Base-by-base conservation (phyloP, 2,113 vertebrate species). In the Rhagologus leucostigma region DNA sequence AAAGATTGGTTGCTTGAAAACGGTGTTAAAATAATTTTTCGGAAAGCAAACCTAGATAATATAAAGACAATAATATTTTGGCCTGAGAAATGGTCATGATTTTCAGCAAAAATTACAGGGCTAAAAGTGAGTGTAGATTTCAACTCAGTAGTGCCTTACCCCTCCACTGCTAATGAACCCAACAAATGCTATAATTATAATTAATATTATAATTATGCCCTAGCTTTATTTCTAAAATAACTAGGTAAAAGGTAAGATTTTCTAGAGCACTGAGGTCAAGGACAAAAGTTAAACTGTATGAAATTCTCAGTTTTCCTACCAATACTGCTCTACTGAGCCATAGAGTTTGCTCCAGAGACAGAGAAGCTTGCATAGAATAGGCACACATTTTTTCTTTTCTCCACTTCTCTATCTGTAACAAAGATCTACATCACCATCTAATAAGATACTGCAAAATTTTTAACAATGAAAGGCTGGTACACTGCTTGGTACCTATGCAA, bases 401-500 rank as follows among this genome's bases (percentile, higher is more conserved):
- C 37, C 52, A 49, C 18, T 55, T 60, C 18, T 13, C 14, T 11
- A 33, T 37, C n/a, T 50, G 33, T 44, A 78, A 65, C 37, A 87
- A 84, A 6, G 4, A 76, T 16, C 16, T 42, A 29, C 62, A 33
- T 57, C 39, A 91, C n/a, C 74, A 49, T 19, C 32, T 52, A 75
- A 8, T 8, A 71, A 10, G 8, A 64, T 39, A 16, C 8, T 41
- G 60, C 16, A 4, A 84, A 56, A 7, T 30, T 79, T 57, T 84
- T n/a, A 41, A 41, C 29, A 65, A 14, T 41, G 30, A 87, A 78
- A 70, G 2, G 37, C 11, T 52, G 29, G 10, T 30, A 32, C 6
- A 18, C 10, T n/a, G 32, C 41, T 78, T 3, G 1, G 19, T 53
- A 47, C 8, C 30, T 1, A 24, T 0, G 1, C 8, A n/a, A 24